Percentiles rank a stretch among this genome's conserved stretches.
These are phyloP conservation scores for Huso huso DNA, from an alignment of 2,797 vertebrate genomes.

Conservation along the genomic window DNA sequence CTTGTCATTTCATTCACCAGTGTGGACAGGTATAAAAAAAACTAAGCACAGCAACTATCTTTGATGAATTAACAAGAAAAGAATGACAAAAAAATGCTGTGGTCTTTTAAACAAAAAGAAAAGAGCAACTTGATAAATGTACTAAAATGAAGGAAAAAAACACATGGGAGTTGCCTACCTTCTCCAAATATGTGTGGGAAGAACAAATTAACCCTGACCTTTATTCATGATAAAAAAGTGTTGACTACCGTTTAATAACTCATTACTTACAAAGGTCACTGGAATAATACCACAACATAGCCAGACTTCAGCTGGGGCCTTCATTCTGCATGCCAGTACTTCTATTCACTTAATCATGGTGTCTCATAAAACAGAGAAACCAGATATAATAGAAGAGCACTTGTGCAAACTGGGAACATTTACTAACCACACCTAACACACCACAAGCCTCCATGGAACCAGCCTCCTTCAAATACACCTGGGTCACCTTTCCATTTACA, in stretches of 20 bases:
- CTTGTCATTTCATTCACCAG: too few relatives aligned
- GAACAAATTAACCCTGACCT: constrained; percentile 2
- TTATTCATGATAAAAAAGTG: neutral
- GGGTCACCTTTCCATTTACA: constrained; percentile 24
- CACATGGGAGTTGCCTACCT: neutral
- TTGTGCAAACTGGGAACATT: constrained; percentile 11
- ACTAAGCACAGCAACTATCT: neutral
- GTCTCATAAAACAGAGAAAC: constrained; percentile 10
- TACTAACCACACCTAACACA: constrained; percentile 7
- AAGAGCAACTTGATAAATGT: constrained; percentile 24
- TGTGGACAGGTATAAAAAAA: neutral
- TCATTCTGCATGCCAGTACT: neutral
- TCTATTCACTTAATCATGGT: constrained; percentile 1
- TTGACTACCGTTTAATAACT: neutral
- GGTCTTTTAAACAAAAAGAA: constrained; percentile 24
- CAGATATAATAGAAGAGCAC: constrained; percentile 3
- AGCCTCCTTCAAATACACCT: constrained; percentile 22
- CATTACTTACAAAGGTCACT: constrained; percentile 6
- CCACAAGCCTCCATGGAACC: constrained; percentile 23
- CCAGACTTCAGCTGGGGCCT: neutral
- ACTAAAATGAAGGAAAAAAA: constrained; percentile 14
- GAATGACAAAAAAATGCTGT: neutral
- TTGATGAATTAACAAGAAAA: neutral
- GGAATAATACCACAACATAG: constrained; percentile 5
- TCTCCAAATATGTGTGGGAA: neutral